Base-by-base conservation (phyloP, 53 echinoderm and acorn worm species). In the Astropecten irregularis region DNA sequence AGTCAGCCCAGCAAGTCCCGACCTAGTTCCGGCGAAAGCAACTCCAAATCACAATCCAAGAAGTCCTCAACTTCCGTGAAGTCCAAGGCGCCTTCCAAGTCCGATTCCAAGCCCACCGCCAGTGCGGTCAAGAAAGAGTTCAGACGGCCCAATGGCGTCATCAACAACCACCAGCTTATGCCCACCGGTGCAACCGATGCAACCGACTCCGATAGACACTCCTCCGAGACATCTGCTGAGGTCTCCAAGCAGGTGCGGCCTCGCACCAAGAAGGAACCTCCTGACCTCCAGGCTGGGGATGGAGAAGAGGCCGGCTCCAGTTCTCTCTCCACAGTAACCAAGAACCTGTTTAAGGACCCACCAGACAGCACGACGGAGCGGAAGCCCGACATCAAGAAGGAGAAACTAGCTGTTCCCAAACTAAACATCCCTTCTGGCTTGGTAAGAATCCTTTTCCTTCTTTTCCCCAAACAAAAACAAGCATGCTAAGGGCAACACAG, bases 361-460 rank as follows among this genome's bases (percentile, higher is more conserved):
- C 71, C 71, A 9, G 71, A 71, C 51, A 71, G 71, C 50, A 71
- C 71, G 18, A 19, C 71, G 50, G 71, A 71, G 19, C 28, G 51
- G 51, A 71, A 52, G 28, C 51, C 52, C 18, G 71, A 71, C 51
- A 38, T 56, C 42, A 83, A 83, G 84, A 69, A 56, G 69, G 83
- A 82, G 26, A 83, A 83, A 44, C 50, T 71, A 34, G 28, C 30
- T 2, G 50, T 40, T 55, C 84, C 84, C n/a, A 83, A 69, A 69
- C 42, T 83, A 44, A 42, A 69, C 58, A 83, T 83, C 84, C 29
- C 44, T 18, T 2, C 26, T 14, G 54, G 40, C 9, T 58, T 28
- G 84, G 84, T 83, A 71, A 71, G 53, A 71, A n/a, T n/a, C n/a
- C n/a, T n/a, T n/a, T n/a, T n/a, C n/a, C n/a, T 61, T 1, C 29